A percentile compares a stretch with the other conserved stretches of the same genome.
phyloP scores from a whole-genome alignment of 2,888 invertebrate genomes.

The Eurytoma californica region DNA sequence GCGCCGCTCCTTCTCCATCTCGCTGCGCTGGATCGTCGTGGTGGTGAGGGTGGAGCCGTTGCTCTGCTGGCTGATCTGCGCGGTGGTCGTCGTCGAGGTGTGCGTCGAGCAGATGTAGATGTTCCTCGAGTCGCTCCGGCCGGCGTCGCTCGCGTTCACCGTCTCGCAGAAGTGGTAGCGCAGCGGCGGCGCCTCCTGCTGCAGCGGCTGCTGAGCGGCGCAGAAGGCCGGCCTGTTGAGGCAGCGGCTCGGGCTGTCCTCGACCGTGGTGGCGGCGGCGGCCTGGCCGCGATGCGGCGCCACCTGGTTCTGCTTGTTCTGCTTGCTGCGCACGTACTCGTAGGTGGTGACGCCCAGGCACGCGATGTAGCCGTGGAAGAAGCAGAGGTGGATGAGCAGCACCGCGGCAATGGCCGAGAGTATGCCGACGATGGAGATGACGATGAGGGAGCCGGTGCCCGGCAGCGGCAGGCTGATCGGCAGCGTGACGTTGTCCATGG shows the following conservation, averaged over 20 bases:
- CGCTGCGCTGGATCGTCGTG: slow-evolving; percentile 30
- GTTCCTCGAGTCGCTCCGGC: slow-evolving; percentile 55
- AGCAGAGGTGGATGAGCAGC: slow-evolving; percentile 87
- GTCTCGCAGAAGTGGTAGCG: slow-evolving; percentile 66
- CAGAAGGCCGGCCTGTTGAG: slow-evolving; percentile 49
- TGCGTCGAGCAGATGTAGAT: slow-evolving; percentile 67
- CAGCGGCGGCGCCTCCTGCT: slow-evolving; percentile 37
- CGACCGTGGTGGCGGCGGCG: slow-evolving; percentile 28
- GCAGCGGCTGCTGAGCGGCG: slow-evolving; percentile 3
- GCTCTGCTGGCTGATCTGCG: slow-evolving; percentile 43
- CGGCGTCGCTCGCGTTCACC: slow-evolving; percentile 30
- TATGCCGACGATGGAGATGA: slow-evolving; percentile 77
- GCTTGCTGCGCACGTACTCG: slow-evolving; percentile 83
- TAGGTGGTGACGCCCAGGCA: slow-evolving; percentile 91
- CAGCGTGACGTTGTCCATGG: slow-evolving; percentile 67
- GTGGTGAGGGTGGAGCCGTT: slow-evolving; percentile 35
- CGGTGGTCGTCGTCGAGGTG: slow-evolving; percentile 44
- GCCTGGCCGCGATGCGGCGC: slow-evolving; percentile 27
- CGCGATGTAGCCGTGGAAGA: slow-evolving; percentile 92
- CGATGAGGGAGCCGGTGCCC: slow-evolving; percentile 76
- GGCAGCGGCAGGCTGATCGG: slow-evolving; percentile 64
- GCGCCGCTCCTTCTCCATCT: slow-evolving; percentile 57
- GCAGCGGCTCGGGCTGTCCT: slow-evolving; percentile 18
- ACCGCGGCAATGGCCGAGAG: slow-evolving; percentile 86
- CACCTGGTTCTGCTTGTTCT: slow-evolving; percentile 60